Base-by-base conservation (phyloP, 92 coral and sea anemone species). In the Zoanthus sociatus region DNA sequence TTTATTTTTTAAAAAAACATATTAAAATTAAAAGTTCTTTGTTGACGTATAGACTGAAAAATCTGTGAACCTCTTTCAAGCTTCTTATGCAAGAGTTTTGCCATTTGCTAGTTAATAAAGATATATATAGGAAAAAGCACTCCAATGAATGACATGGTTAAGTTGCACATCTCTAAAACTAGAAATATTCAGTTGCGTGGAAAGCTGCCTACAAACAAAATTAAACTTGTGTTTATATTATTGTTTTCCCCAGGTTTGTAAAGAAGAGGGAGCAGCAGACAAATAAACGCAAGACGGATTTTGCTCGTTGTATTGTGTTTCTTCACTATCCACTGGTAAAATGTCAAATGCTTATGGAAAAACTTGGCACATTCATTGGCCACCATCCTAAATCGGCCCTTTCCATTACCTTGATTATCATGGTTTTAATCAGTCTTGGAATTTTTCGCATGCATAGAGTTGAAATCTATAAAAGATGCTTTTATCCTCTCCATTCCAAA, bases 351-450 rank as follows among this genome's bases (percentile, higher is more conserved):
- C 55, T 66, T 12, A 79, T 92, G 20, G 88, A 92, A 37, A 78
- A 82, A 42, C 31, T 79, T 1, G 94, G 94, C 3, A 68, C 79
- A 7, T 67, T 75, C 54, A 69, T 92, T 14, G 87, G 90, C 76
- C 79, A 88, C 15, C 70, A 73, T 37, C 78, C 86, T n/a, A 17
- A 20, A 16, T 26, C 18, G 2, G 88, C 85, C 16, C 15, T 86
- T 1, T 46, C 86, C 3, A 8, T 70, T 10, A 50, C 73, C n/a
- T 47, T 82, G 50, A 83, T 89, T 14, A 51, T 85, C 7, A 45
- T 89, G 64, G 71, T 70, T 44, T 12, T 86, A n/a, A 82, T 88
- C 86, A 42, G 84, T 53, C 78, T 92, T 11, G 94, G 94, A 79
- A 74, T 89, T 61, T 12, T 89, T 30, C 75, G 83, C 82, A 79